Evolutionary conservation across 2,888 invertebrate genomes (phyloP), one percentile per base, ranked within the genome.

Genomic region (Crocallis elinguaria): DNA sequence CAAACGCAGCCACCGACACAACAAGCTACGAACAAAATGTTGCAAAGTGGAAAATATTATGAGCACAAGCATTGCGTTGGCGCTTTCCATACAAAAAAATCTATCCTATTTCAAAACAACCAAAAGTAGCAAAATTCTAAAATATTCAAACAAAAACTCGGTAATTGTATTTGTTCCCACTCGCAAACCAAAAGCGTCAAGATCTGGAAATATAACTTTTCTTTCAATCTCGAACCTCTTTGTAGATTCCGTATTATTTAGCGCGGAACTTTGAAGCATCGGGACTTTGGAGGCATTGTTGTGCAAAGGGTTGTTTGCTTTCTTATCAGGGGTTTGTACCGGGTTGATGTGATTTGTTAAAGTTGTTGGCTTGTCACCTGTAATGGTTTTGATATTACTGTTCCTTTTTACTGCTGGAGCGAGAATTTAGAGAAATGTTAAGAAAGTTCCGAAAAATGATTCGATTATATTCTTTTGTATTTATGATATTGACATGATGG

Each of bases 141-240:
- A 51, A 42, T 25, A 25, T 35, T 42, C 42, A 44, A 46, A 44
- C 35, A 48, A 53, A 44, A 53, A 51, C 37, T 33, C 12, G 4
- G 25, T 32, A 38, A 53, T 53, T 53, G 46, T 46, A 48, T 52
- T 43, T 48, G 52, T 53, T 46, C 17, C 3, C 19, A 32, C 13
- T 39, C 27, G 27, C 30, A 13, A 41, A 32, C 43, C 14, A 23
- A 19, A 45, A 32, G 14, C 30, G 21, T 38, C 37, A 37, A 38
- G 43, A 48, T 52, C 46, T 12, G 8, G 17, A 33, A 49, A 44
- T 19, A 17, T 41, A 55, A 49, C 45, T 49, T 49, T 49, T 39
- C 11, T 50, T 49, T 49, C 21, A 32, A 45, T 49, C 48, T 48
- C 12, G 13, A 11, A 39, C 37, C 44, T 49, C 33, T 39, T 43